Base-by-base conservation (phyloP, 53 echinoderm and acorn worm species). In the Echinarachnius parma region DNA sequence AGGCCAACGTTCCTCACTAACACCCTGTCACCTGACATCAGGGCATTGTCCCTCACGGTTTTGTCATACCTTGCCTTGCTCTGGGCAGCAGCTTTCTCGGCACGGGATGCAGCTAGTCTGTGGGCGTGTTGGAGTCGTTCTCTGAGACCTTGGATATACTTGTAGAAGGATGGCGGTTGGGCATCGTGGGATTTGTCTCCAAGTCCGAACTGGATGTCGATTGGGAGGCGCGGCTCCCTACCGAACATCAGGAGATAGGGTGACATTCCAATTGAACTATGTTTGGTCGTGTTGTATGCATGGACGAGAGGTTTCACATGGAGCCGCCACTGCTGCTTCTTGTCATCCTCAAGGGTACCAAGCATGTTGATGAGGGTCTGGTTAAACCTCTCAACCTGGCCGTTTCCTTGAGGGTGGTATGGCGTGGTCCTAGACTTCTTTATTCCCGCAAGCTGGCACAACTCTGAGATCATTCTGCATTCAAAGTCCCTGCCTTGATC, bases 191-290 rank as follows among this genome's bases (percentile, higher is more conserved):
- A 28, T 21, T 34, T 48, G 28, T 48, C 46, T 14, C 16, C 10
- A 21, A 83, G 33, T 9, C 83, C 88, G 9, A 87, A 75, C 34
- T 48, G 54, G 4, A 83, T 58, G 24, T 87, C 82, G 11, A 87
- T 62, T 10, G 82, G 87, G 0, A 87, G 72, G 37, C 71, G 46
- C 2, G 82, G 72, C 36, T 82, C 87, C 25, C 75, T 71, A 4
- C 83, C 88, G 28, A 83, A 88, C 83, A 88, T 88, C 16, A 88
- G 66, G 3, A 46, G 36, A 34, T 88, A 83, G 4, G 88, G 88
- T 21, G 80, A 80, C 69, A 75, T 66, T 4, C 83, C 88, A 34
- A 80, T 80, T 0, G 79, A 59, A 21, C 65, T 69, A 37, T 78
- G 83, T 36, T 53, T 71, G 0, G 76, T 83, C 29, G 79, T 83